A percentile compares a stretch with the other conserved stretches of the same genome.
phyloP scores from a whole-genome alignment of 2,113 vertebrate species.

The Anser cygnoides region DNA sequence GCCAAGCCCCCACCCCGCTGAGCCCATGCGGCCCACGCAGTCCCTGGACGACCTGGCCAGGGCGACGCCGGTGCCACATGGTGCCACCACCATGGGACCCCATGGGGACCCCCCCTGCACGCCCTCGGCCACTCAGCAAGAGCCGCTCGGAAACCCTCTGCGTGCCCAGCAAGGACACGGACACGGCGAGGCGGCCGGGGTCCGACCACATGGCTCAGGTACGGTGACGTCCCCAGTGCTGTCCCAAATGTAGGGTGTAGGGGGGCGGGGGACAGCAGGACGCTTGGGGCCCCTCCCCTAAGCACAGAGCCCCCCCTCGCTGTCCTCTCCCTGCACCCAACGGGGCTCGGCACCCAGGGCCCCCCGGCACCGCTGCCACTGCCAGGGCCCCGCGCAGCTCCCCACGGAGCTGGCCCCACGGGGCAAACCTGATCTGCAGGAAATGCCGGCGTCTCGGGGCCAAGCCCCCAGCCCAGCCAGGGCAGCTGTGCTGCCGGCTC shows the following conservation, averaged over 20 bases:
- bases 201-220: neutral
- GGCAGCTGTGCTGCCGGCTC: too few species aligned
- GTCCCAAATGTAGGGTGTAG: neutral
- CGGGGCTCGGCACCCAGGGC: neutral
- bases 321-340: fast-evolving
- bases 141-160: conserved; percentile 80
- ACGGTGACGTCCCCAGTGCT: neutral
- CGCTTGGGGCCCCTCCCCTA: too few species aligned
- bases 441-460: neutral
- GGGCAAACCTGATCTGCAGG: neutral
- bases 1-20: neutral
- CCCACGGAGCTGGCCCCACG: fast-evolving
- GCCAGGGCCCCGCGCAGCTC: fast-evolving
- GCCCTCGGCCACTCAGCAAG: neutral
- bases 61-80: neutral
- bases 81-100: neutral
- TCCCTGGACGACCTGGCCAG: conserved; percentile 74
- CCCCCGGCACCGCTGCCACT: fast-evolving
- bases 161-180: conserved; percentile 75
- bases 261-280: too few species aligned
- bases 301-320: too few species aligned
- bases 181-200: neutral
- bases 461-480: neutral
- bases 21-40: conserved; percentile 56
- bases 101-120: conserved; percentile 15